Base-by-base conservation (phyloP, 1,140 invertebrate species). In the Trachymyrmex cornetzi region DNA sequence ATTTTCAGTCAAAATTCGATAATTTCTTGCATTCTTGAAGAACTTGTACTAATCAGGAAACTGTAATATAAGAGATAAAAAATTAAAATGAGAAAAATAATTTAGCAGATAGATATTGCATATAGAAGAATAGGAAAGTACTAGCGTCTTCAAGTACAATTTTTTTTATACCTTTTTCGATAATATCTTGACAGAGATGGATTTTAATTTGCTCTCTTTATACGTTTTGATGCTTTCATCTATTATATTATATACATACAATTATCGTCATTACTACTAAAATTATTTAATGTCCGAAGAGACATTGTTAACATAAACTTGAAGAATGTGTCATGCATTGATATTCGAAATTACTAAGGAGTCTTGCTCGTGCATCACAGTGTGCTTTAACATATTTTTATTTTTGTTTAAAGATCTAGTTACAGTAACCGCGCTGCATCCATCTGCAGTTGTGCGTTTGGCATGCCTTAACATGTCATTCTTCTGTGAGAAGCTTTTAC, bases 401-500 rank as follows among this genome's bases (percentile, higher is more conserved):
- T 55, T 90, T 90, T 0, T 11, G 84, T 9, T 44, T 34, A n/a
- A 92, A 92, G 4, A 75, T 71, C 61, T 91, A 57, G 48, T 92
- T 27, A 34, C 88, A 89, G 9, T 88, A 77, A 55, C 88, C 87
- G 24, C 91, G 87, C 7, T 69, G 72, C 3, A 92, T 63, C 16
- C 50, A 77, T 87, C 93, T 92, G 1, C 22, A 30, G 16, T 86
- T 5, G 67, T 95, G 95, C 0, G 89, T 94, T 92, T 94, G 11
- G 86, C 89, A 77, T 96, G 95, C 48, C 95, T 95, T 1, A 93
- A 57, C 93, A 95, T 93, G 27, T 94, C 94, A 66, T 93, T 92
- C 77, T 94, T 94, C 72, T 95, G 95, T 1, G 93, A 94, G 89
- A 96, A 96, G 3, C 69, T 85, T 81, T 87, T 95, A 50, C 94